phyloP scores from a whole-genome alignment of 2,113 vertebrate species.

The Typhlomys cinereus region DNA sequence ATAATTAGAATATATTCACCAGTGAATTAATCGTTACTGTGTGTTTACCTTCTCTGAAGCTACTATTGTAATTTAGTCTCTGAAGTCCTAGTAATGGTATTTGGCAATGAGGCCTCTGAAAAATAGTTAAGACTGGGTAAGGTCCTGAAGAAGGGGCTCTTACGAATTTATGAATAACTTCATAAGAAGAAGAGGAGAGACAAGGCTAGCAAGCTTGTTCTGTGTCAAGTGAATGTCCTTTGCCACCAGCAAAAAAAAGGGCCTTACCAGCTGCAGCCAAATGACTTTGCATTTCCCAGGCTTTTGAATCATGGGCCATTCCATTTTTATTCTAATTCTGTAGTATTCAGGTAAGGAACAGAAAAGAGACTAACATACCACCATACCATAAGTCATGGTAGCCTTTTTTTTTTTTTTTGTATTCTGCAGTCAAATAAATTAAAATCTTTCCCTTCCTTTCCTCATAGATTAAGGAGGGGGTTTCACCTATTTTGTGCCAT shows the following conservation, averaged over 20 bases:
- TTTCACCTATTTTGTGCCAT: background rate
- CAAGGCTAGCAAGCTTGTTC: background rate
- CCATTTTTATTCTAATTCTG: background rate
- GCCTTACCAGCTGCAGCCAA: background rate
- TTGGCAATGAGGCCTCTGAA: background rate
- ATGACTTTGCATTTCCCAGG: background rate
- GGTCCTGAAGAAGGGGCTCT: background rate
- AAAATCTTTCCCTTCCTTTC: background rate
- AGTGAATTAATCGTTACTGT: background rate
- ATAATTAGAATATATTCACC: background rate
- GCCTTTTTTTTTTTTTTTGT: slow-evolving; percentile 10
- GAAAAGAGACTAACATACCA: background rate
- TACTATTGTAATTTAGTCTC: background rate
- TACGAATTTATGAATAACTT: background rate
- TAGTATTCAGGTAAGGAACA: background rate
- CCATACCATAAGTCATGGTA: background rate
- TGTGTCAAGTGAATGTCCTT: no score
- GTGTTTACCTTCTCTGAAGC: background rate
- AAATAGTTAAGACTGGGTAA: background rate
- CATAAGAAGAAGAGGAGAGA: background rate
- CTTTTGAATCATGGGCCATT: background rate
- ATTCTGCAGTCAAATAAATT: slow-evolving; percentile 1
- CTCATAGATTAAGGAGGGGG: background rate
- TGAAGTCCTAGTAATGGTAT: background rate
- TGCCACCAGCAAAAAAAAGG: background rate